Evolutionary conservation across 2,797 vertebrate genomes (phyloP).

Genomic region (Trematomus bernacchii): DNA sequence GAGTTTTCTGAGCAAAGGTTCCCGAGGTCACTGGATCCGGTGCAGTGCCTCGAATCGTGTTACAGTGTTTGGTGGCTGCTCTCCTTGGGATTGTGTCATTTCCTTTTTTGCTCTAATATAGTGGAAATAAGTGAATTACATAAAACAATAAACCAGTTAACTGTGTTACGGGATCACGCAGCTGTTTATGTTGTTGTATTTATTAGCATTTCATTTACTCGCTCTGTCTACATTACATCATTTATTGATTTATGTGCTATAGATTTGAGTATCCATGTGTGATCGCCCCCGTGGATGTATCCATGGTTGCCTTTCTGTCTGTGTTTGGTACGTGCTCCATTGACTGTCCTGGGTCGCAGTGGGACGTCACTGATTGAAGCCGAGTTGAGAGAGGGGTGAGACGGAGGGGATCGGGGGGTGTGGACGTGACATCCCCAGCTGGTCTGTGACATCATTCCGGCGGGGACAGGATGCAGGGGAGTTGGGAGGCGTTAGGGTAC

Average conservation of each 20-base stretch:
- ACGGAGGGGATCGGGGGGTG: constrained; percentile 46
- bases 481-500: constrained; percentile 69
- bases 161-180: constrained; percentile 15
- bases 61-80: constrained; percentile 33
- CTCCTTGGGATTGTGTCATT: constrained; percentile 21
- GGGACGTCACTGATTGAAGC: constrained; percentile 77
- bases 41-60: constrained; percentile 26
- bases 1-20: constrained; percentile 20
- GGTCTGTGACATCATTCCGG: constrained; percentile 84
- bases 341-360: constrained; percentile 78
- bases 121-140: constrained; percentile 45
- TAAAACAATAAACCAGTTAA: constrained; percentile 47
- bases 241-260: constrained; percentile 28
- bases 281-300: neutral
- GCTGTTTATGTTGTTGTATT: constrained; percentile 25
- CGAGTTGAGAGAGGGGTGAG: constrained; percentile 57
- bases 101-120: constrained; percentile 15
- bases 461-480: constrained; percentile 83
- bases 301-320: constrained; percentile 45
- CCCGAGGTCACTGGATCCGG: constrained; percentile 44
- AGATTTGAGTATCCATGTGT: neutral
- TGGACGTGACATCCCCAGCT: constrained; percentile 87
- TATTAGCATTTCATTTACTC: constrained; percentile 37
- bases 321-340: constrained; percentile 82
- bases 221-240: constrained; percentile 26